Conservation (phyloP, 1,140 invertebrate genomes). For the Adoxophyes honmai region DNA sequence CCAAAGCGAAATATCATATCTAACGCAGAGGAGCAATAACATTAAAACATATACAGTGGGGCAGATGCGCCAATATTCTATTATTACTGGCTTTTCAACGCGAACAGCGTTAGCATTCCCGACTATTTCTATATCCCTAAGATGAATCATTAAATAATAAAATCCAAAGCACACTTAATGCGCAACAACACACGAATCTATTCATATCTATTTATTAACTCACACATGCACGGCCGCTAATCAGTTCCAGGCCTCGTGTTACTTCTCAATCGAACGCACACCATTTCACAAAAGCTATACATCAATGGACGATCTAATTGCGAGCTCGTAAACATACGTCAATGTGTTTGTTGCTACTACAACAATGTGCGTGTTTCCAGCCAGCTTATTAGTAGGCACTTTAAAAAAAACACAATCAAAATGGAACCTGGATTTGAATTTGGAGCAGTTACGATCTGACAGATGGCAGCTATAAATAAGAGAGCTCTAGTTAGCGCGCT, state of each 20-base stretch:
- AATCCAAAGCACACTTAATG: slow-evolving; percentile 76
- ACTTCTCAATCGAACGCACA: slow-evolving; percentile 67
- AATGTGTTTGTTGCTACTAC: slow-evolving; percentile 61
- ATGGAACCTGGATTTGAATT: slow-evolving; percentile 70
- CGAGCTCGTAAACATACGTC: slow-evolving; percentile 65
- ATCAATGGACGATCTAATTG: slow-evolving; percentile 72
- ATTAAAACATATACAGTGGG: slow-evolving; percentile 72
- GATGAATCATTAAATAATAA: slow-evolving; percentile 78
- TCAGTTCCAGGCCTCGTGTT: slow-evolving; percentile 67
- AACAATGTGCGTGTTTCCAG: slow-evolving; percentile 64
- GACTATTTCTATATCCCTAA: slow-evolving; percentile 76
- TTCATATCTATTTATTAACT: slow-evolving; percentile 51
- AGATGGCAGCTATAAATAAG: slow-evolving; percentile 73
- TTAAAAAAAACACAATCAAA: slow-evolving; percentile 74
- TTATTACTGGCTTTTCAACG: slow-evolving; percentile 75
- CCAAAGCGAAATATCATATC: slow-evolving; percentile 60
- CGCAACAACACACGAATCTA: slow-evolving; percentile 59
- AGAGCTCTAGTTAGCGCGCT: slow-evolving; percentile 41
- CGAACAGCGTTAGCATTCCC: slow-evolving; percentile 70
- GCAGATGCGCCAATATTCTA: slow-evolving; percentile 76
- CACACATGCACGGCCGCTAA: slow-evolving; percentile 61
- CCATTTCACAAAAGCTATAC: slow-evolving; percentile 47
- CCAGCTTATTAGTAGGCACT: slow-evolving; percentile 65
- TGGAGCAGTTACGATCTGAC: slow-evolving; percentile 70
- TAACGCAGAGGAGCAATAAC: slow-evolving; percentile 61